Percentiles rank a stretch among this genome's conserved stretches.
phyloP scores from a whole-genome alignment of 2,113 vertebrate species.

The Romanogobio albipinnatus region DNA sequence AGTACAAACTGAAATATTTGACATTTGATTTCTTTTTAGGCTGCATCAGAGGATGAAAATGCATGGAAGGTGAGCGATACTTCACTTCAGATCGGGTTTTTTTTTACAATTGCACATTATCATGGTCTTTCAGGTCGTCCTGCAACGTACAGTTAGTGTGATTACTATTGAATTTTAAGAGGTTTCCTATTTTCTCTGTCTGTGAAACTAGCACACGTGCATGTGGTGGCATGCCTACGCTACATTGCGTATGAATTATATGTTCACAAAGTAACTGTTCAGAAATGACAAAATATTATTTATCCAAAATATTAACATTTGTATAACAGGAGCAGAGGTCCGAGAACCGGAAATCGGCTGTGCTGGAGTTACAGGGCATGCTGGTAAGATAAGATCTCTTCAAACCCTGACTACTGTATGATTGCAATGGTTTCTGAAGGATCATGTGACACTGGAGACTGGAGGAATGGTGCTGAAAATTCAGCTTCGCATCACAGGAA shows the following conservation, averaged over 20 bases:
- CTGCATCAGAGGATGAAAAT: slow-evolving; percentile 63
- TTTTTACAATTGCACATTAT: background rate
- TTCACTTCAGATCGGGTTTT: background rate
- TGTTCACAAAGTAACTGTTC: background rate
- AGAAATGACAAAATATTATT: background rate
- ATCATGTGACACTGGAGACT: no score
- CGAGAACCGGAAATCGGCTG: slow-evolving; percentile 74
- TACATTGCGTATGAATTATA: background rate
- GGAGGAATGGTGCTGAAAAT: no score
- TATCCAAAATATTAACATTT: slow-evolving; percentile 2
- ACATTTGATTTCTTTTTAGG: slow-evolving; percentile 43
- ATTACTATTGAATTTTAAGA: background rate
- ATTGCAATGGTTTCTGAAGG: no score
- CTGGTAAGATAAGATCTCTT: slow-evolving; percentile 70
- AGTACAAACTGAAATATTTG: background rate
- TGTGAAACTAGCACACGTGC: background rate
- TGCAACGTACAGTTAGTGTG: background rate
- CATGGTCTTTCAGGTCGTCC: background rate
- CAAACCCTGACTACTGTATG: no score
- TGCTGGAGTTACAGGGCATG: slow-evolving; percentile 78
- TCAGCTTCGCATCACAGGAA: no score
- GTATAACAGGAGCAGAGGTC: slow-evolving; percentile 65
- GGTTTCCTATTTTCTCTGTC: background rate
- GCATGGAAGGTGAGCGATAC: slow-evolving; percentile 68
- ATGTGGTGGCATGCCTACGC: background rate